Evolutionary conservation across 2,113 vertebrate species (phyloP).

Genomic region (Nannospalax galili): DNA sequence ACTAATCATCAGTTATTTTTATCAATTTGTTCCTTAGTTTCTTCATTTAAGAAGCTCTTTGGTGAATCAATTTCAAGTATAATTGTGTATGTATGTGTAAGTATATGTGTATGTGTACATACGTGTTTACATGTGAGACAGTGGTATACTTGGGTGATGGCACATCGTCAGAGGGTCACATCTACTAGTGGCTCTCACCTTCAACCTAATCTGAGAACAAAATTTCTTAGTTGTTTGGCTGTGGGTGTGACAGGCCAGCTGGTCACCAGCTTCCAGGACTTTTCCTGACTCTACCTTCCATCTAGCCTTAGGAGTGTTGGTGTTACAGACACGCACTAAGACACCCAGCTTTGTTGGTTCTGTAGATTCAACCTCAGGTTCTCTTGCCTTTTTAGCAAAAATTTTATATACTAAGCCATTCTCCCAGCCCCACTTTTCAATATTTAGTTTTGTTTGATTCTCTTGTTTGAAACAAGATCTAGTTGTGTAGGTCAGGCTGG

Average conservation of each 20-base stretch:
- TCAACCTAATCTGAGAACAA: not conserved
- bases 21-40: not conserved
- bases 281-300: not conserved
- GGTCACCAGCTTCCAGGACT: not conserved
- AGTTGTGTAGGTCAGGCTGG: not conserved
- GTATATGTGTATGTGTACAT: no score
- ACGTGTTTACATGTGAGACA: no score
- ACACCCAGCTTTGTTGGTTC: not conserved
- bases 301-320: not conserved
- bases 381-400: no score
- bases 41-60: not conserved
- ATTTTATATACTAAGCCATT: not conserved
- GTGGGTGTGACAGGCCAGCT: no score
- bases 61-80: not conserved
- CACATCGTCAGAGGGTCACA: not conserved
- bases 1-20: not conserved
- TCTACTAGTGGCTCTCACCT: not conserved
- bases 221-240: no score
- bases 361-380: not conserved
- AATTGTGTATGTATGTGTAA: not conserved
- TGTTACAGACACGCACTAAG: not conserved
- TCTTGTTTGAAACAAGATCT: not conserved
- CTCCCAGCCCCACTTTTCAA: not conserved
- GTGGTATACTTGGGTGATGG: not conserved
- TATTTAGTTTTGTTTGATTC: not conserved